Evolutionary conservation across 2,113 vertebrate genomes (phyloP), one percentile per base, ranked within the genome.

Genomic region (Crotalus horridus): DNA sequence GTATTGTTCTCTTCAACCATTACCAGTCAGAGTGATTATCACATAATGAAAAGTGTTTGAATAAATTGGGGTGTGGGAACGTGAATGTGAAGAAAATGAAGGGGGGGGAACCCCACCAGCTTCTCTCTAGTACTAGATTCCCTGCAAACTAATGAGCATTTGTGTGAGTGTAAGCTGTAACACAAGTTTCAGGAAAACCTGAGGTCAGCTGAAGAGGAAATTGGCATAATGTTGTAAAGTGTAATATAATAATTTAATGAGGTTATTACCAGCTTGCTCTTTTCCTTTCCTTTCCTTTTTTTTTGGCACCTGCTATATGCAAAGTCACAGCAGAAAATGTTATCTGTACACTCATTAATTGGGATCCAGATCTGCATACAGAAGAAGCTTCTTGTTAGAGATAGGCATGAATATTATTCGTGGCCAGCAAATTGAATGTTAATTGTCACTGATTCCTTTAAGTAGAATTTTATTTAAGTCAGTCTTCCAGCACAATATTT

Each of bases 21-120:
- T 46, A 92, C 54, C 24, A 93, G 90, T 85, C 87, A 85, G 89
- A 53, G 89, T 88, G 88, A 94, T 94, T 94, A 94, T 85, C 24
- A 61, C 86, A 51, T 69, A 61, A 89, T 89, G 64, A 86, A 90
- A 92, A 74, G 59, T 87, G 39, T 90, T 90, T 4, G 0, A 87
- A 17, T 17, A 9, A 64, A 90, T 23, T 20, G 74, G 93, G 81
- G 43, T 51, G 15, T 55, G n/a, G 11, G 55, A 54, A 23, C 2
- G 1, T n/a, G 12, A 12, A 15, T 5, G 1, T 39, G 12, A 12
- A 15, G 8, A 61, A 48, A 55, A 46, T 29, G 46, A 91, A n/a
- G 3, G 43, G n/a, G 23, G 11, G 46, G 11, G n/a, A 13, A 4
- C 9, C n/a, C 7, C 85, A 0, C 85, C 20, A 43, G 8, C 23